Conservation (phyloP, 2,888 invertebrate species). For the Notodonta ziczac region DNA sequence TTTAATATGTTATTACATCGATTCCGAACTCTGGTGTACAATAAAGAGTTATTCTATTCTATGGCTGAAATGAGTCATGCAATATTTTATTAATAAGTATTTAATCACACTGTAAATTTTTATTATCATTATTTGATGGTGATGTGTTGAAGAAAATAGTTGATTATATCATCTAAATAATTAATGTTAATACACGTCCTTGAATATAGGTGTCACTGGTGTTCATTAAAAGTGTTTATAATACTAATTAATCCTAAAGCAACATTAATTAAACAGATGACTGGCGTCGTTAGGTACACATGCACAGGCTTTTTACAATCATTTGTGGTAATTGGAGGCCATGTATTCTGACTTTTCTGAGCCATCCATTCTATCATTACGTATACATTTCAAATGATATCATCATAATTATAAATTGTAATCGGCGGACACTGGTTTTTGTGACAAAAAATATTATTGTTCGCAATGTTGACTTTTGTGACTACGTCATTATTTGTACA, state of each 20-base stretch:
- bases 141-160: not conserved
- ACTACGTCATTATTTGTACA: conserved; percentile 36
- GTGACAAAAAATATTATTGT: conserved; percentile 28
- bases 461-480: conserved; percentile 22
- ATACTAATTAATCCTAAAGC: conserved; percentile 14
- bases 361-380: conserved; percentile 12
- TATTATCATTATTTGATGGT: no score
- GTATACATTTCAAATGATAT: conserved; percentile 7
- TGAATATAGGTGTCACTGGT: conserved; percentile 14
- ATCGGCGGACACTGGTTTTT: conserved; percentile 34
- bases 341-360: conserved; percentile 21
- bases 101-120: no score
- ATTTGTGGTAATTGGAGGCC: conserved; percentile 10
- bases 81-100: no score
- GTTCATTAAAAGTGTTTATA: conserved; percentile 9
- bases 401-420: conserved; percentile 19
- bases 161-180: not conserved
- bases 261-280: conserved; percentile 12
- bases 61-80: no score
- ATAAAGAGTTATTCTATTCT: no score
- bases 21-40: no score
- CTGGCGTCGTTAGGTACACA: conserved; percentile 9
- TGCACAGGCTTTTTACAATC: conserved; percentile 9
- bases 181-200: conserved; percentile 15
- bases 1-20: no score